A percentile compares a stretch with the other conserved stretches of the same genome.
Evolutionary conservation across 2,113 vertebrate genomes (phyloP).

Genomic region (Heteronetta atricapilla): DNA sequence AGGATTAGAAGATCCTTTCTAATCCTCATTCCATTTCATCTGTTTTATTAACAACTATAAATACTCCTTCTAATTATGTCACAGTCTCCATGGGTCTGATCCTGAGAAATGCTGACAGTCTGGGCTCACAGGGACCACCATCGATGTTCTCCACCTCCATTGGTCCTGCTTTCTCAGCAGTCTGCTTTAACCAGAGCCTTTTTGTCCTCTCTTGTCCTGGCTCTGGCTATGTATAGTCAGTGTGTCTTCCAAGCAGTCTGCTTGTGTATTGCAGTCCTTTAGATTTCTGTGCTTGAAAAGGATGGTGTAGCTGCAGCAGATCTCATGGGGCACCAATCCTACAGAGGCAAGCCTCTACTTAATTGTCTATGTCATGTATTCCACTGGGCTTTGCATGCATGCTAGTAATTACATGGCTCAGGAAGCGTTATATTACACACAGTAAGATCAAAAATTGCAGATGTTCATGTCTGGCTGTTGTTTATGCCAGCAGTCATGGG

Average conservation of each 20-base stretch:
- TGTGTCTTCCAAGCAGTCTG: not conserved
- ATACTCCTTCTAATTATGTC: not conserved
- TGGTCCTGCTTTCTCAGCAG: not conserved
- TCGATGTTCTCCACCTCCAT: accelerated
- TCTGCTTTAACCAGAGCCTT: not conserved
- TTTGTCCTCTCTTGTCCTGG: not conserved
- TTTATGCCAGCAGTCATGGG: accelerated
- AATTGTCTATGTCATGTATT: not conserved
- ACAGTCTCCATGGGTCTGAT: not conserved
- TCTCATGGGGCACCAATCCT: not conserved
- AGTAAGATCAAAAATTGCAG: not conserved
- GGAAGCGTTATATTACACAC: not conserved
- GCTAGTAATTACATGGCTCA: not conserved
- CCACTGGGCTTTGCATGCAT: accelerated
- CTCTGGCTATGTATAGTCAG: not conserved
- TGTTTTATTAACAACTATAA: slow-evolving; percentile 17
- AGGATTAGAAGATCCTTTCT: slow-evolving; percentile 30
- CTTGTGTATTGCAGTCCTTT: not conserved
- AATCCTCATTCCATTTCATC: slow-evolving; percentile 6
- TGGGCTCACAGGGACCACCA: accelerated
- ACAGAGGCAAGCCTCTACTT: not conserved
- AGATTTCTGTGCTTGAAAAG: not conserved
- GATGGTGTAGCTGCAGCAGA: not conserved
- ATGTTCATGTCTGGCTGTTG: not conserved
- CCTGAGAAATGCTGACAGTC: not conserved